Percentiles rank a stretch among this genome's conserved stretches.
phyloP scores from a whole-genome alignment of 2,888 invertebrate species.

The Lypha dubia region DNA sequence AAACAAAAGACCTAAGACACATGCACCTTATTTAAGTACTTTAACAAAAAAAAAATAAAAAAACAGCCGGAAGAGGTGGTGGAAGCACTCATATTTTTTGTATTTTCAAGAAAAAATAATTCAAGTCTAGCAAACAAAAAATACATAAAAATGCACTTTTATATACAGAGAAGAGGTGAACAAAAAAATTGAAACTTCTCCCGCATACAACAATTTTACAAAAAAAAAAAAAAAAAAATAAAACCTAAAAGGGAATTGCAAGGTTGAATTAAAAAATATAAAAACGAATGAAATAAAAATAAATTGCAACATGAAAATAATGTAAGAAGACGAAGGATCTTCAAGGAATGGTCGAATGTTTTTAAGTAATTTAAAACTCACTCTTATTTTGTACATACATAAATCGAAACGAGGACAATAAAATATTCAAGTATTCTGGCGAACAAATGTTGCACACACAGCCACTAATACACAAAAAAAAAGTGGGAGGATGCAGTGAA shows the following conservation, averaged over 20 bases:
- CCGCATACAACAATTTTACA: constrained; percentile 68
- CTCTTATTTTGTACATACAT: constrained; percentile 40
- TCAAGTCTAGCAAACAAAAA: constrained; percentile 28
- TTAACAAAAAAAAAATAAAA: no score
- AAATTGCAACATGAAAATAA: constrained; percentile 69
- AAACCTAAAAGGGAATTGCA: constrained; percentile 53
- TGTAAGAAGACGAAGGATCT: constrained; percentile 41
- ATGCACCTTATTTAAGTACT: constrained; percentile 5
- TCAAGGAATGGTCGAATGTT: constrained; percentile 48
- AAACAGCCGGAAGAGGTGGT: constrained; percentile 82
- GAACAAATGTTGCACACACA: constrained; percentile 33
- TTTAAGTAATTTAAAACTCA: constrained; percentile 63
- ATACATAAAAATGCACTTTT: constrained; percentile 62
- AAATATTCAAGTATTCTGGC: constrained; percentile 59
- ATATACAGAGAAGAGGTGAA: no score
- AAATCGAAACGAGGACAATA: constrained; percentile 57
- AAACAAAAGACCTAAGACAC: constrained; percentile 49
- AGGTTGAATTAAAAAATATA: constrained; percentile 46
- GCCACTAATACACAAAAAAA: constrained; percentile 77
- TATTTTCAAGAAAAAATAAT: constrained; percentile 27
- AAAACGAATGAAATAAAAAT: constrained; percentile 28
- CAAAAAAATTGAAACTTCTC: constrained; percentile 61
- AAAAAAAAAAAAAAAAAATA: constrained; percentile 5
- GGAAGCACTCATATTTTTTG: constrained; percentile 75
- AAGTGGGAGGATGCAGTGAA: constrained; percentile 82